Conservation (phyloP, 92 coral and sea anemone genomes). For the Anthopleura xanthogrammica region DNA sequence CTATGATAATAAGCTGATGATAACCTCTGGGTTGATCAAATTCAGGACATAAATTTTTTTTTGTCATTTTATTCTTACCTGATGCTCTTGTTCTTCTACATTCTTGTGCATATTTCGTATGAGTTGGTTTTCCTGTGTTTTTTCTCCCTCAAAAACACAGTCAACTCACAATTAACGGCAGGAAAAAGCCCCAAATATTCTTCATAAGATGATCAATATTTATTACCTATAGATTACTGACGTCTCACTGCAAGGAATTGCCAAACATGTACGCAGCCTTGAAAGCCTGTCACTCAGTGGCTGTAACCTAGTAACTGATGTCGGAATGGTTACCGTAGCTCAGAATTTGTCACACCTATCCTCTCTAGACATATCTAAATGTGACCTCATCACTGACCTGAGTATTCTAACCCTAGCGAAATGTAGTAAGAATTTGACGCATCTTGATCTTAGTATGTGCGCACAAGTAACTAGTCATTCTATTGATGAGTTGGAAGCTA, state of each 20-base stretch:
- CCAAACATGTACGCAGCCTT: conserved; percentile 49
- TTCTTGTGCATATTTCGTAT: too few species aligned
- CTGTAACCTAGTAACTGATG: conserved; percentile 60
- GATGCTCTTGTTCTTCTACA: too few species aligned
- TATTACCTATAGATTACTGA: conserved; percentile 60
- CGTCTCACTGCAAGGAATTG: conserved; percentile 45
- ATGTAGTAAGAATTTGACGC: conserved; percentile 48
- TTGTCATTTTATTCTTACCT: too few species aligned
- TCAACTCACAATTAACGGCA: too few species aligned
- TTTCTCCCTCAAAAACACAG: too few species aligned
- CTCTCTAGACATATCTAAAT: conserved; percentile 70
- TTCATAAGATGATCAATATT: not conserved
- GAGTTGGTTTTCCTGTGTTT: too few species aligned
- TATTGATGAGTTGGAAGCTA: conserved; percentile 59
- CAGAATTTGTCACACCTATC: conserved; percentile 51
- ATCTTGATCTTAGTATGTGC: conserved; percentile 86
- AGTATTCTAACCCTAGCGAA: conserved; percentile 59
- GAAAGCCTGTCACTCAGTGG: conserved; percentile 68
- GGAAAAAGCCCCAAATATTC: not conserved
- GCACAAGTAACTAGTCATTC: conserved; percentile 69
- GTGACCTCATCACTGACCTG: conserved; percentile 72
- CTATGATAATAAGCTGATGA: too few species aligned
- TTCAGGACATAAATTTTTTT: too few species aligned
- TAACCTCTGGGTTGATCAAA: too few species aligned
- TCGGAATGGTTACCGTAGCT: conserved; percentile 61